Evolutionary conservation across 2,113 vertebrate genomes (phyloP).

Genomic region (Otocyon megalotis): DNA sequence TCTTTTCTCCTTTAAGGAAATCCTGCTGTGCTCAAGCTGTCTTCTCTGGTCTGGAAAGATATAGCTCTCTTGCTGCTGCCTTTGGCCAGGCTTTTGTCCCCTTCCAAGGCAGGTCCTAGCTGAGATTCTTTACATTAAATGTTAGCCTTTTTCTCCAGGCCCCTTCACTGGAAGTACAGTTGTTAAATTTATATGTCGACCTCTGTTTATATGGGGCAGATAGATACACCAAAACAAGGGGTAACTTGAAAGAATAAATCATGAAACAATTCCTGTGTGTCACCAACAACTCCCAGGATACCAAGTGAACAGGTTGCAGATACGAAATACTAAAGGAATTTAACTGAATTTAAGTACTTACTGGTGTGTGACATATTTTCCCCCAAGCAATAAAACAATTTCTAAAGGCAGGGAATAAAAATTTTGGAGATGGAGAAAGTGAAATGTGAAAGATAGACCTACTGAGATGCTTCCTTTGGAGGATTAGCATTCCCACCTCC

Average conservation of each 20-base stretch:
- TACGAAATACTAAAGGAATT: background rate
- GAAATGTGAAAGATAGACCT: background rate
- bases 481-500: background rate
- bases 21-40: background rate
- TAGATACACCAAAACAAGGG: background rate
- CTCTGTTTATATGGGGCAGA: background rate
- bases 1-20: background rate
- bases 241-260: conserved; percentile 30
- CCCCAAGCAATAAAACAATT: background rate
- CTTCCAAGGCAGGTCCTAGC: background rate
- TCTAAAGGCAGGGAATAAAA: background rate
- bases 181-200: background rate
- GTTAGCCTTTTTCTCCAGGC: background rate
- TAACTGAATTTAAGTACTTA: conserved; percentile 30
- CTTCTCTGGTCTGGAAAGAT: background rate
- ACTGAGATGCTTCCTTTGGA: background rate
- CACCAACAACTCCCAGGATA: background rate
- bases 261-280: background rate
- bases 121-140: background rate
- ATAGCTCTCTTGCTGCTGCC: background rate
- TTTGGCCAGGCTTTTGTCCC: background rate
- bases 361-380: background rate
- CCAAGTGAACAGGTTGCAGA: background rate
- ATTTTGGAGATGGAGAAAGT: background rate
- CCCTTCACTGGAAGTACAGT: background rate